These are phyloP conservation scores for Magallana angulata DNA, from an alignment of 1,140 invertebrate genomes.

Conservation along the genomic window DNA sequence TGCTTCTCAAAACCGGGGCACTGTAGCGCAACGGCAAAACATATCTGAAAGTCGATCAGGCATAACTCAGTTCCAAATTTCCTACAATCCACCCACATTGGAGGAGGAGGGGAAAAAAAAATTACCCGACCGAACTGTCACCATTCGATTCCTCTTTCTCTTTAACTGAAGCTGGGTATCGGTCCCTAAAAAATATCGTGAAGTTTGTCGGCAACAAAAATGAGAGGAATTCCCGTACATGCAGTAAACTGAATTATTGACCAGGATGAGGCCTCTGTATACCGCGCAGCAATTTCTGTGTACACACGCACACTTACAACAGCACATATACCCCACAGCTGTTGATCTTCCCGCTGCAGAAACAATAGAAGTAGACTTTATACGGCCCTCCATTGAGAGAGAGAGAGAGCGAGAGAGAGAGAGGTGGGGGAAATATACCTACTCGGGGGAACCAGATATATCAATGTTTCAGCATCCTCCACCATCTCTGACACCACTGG, in stretches of 20 bases:
- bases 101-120: not conserved
- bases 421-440: not conserved
- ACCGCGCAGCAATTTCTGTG: not conserved
- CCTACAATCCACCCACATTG: conserved; percentile 25
- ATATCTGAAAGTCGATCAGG: conserved; percentile 30
- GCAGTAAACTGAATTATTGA: conserved; percentile 3
- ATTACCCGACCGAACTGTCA: too few relatives aligned
- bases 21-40: conserved; percentile 34
- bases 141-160: too few relatives aligned
- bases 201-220: not conserved
- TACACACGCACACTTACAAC: not conserved
- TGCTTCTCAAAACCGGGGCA: not conserved
- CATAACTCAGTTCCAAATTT: conserved; percentile 15
- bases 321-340: conserved; percentile 23
- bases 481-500: not conserved
- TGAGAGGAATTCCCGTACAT: not conserved
- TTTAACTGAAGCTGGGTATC: too few relatives aligned
- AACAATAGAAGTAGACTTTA: conserved; percentile 31
- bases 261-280: not conserved
- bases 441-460: conserved; percentile 1
- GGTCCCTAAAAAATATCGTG: too few relatives aligned
- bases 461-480: conserved; percentile 28
- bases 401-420: too few relatives aligned
- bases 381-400: not conserved
- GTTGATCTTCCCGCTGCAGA: conserved; percentile 16